Base-by-base conservation (phyloP, 2,888 invertebrate genomes). In the Rhagium mordax region DNA sequence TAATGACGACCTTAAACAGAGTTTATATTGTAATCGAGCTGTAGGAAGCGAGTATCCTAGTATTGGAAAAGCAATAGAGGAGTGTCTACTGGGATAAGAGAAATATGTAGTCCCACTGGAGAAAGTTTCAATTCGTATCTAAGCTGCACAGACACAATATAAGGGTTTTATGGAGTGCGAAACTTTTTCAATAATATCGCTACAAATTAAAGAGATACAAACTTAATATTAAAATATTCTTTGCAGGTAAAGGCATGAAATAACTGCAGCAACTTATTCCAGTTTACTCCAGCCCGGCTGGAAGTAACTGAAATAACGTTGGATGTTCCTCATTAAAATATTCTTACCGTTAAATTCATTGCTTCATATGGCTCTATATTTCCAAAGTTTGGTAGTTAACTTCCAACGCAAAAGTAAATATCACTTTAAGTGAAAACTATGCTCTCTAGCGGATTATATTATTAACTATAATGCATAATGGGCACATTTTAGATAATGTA, bases 91-190 rank as follows among this genome's bases (percentile, higher is more conserved):
- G 83, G 86, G 85, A 86, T 85, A 84, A 84, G 83, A 81, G 81
- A 85, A 85, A 85, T 83, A 85, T 84, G 84, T 83, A 81, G 83
- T 84, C 81, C 84, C 84, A 72, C 62, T 74, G 81, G 84, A 78
- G 80, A 82, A 83, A 83, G 81, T 85, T 84, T 82, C 84, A 84
- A 83, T 85, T 85, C 84, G 84, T 85, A 85, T 85, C 85, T 81
- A 81, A 81, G 79, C 79, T 81, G 78, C 77, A 80, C 85, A 84
- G 84, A 81, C 85, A 83, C 82, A 84, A 83, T 83, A 83, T 83
- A 82, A 77, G 78, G 79, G 84, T 83, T 85, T 86, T 84, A 86
- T 85, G 84, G 83, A 81, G 82, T 84, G 81, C 74, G 75, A 81
- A 83, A 84, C 79, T 83, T 84, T 84, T 81, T 83, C 81, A 81